Base-by-base conservation (phyloP, 2,888 invertebrate genomes). In the Xestobium rufovillosum region DNA sequence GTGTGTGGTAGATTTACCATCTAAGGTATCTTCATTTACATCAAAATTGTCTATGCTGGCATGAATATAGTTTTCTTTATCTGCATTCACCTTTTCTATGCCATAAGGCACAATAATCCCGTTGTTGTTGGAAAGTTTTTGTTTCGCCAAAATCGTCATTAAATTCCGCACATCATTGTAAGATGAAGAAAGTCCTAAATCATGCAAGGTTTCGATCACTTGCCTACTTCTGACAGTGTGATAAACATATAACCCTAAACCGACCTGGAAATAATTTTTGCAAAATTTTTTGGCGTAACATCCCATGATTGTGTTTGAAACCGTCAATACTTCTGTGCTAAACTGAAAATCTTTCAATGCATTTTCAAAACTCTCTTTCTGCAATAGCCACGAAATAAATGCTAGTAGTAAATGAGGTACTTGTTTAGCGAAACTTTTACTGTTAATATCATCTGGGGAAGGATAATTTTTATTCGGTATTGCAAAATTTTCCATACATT, bases 1-100 rank as follows among this genome's bases (percentile, higher is more conserved):
- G 35, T 38, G 38, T 2, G 34, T 32, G 13, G 30, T 38, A 14
- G 12, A 14, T 30, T 30, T 36, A 1, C 36, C 31, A 14, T 36
- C 36, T 14, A 36, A 1, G 3, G 28, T 38, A 8, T 39, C 29
- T 34, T 46, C 44, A 25, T 45, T 45, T 1, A 42, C 12, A 26
- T 44, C 41, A 29, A 45, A 42, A 28, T 44, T 44, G 23, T 44
- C 44, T 4, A 44, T 44, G 38, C 39, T 44, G n/a, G 35, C 44
- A 6, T 31, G 42, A 14, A 42, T 42, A 14, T 36, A 44, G 36
- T 44, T 41, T 30, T 38, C 17, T 27, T 36, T 23, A 4, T 25
- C 12, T 29, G 14, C 13, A 14, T 27, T 3, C 23, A 41, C 38
- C 6, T 11, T 27, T 30, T 25, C 31, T 8, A 41, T 8, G 17